Evolutionary conservation across 92 coral and sea anemone genomes (phyloP).

Genomic region (Ricordea florida): DNA sequence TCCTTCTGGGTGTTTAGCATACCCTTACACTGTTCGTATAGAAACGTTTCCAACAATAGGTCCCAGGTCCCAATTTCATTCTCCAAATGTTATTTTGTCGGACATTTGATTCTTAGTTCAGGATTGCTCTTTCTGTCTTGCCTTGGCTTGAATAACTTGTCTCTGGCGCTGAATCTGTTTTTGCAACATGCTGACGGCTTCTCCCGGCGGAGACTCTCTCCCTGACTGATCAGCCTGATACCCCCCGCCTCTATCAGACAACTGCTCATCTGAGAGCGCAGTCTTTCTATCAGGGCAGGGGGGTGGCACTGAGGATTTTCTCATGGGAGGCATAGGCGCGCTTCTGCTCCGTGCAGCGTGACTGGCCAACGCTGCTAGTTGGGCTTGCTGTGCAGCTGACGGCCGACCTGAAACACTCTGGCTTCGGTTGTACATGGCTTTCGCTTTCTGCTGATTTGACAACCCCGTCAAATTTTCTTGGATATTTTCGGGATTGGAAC

Average conservation of each 20-base stretch:
- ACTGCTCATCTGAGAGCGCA: constrained; percentile 25
- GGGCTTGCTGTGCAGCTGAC: constrained; percentile 84
- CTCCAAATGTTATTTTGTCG: background rate
- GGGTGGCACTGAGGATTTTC: constrained; percentile 87
- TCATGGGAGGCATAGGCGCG: constrained; percentile 90
- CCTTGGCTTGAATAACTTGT: constrained; percentile 61
- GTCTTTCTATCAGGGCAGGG: constrained; percentile 60
- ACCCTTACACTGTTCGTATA: too few relatives aligned
- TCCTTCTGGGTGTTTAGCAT: too few relatives aligned
- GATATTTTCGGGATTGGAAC: constrained; percentile 67
- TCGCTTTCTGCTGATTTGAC: constrained; percentile 58
- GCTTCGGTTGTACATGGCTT: constrained; percentile 63
- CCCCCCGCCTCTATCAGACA: background rate
- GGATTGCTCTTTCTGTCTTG: constrained; percentile 23
- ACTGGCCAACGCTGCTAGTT: constrained; percentile 81
- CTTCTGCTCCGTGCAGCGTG: constrained; percentile 92
- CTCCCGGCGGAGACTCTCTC: constrained; percentile 12
- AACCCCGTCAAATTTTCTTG: constrained; percentile 74
- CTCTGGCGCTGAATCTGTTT: constrained; percentile 78
- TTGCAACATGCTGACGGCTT: constrained; percentile 51
- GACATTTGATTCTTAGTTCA: background rate
- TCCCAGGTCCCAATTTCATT: background rate
- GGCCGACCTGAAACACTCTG: constrained; percentile 91
- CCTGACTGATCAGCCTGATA: too few relatives aligned
- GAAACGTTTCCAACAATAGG: background rate